Base-by-base conservation (phyloP, 2,113 vertebrate species). In the Gobio gobio region DNA sequence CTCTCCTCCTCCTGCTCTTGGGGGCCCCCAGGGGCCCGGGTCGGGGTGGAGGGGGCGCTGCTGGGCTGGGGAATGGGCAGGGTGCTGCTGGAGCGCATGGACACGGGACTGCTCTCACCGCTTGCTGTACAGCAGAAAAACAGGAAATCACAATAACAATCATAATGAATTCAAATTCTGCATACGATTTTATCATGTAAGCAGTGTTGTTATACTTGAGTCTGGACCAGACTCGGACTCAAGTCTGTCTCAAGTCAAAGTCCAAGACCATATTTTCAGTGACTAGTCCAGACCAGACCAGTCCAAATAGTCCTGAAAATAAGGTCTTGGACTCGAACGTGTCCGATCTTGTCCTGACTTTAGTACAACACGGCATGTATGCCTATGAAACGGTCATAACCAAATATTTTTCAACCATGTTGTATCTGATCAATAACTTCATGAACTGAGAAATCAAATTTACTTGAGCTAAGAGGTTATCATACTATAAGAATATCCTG, bases 71-170 rank as follows among this genome's bases (percentile, higher is more conserved):
- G 96, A 1, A 94, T 85, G 0, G 96, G 95, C 89, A 98, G 87
- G 20, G 96, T 97, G 94, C 95, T 97, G 92, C 92, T 97, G 70
- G 96, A 98, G 58, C 96, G 93, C 93, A 97, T 94, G 3, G 91
- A 75, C 33, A 96, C 92, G 0, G 96, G 97, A 72, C 96, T 98
- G 88, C 94, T 94, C 88, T 96, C 95, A 82, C 95, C 92, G 82
- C 96, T 97, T 56, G 84, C 72, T 84, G 72, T 10, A 59, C 73
- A 96, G 95, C 33, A 73, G 18, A 26, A 45, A 63, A 96, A 96
- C 33, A 66, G 22, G n/a, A 51, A 63, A 40, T 12, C 24, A 8
- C 18, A 22, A 20, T 22, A 56, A 56, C 54, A 22, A 43, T 43
- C 2, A 10, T 1, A 43, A 70, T 70, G 4, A 22, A 68, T 2